A percentile compares a stretch with the other conserved stretches of the same genome.
phyloP scores from a whole-genome alignment of 2,888 invertebrate species.

The Tenodera sinensis region DNA sequence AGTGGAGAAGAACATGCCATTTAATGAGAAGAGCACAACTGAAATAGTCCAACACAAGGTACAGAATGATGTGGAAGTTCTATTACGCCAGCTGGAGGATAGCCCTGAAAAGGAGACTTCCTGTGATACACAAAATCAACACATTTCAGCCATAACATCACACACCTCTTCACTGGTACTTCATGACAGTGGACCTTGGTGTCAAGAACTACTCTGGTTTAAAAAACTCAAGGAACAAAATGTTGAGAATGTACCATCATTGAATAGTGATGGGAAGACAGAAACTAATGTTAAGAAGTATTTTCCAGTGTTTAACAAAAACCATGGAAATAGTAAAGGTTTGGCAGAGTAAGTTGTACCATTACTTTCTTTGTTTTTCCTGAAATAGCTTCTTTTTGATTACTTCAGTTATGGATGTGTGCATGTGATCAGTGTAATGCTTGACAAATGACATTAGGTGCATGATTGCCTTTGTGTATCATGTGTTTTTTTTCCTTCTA shows the following conservation, averaged over 20 bases:
- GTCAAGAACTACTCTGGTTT: background rate
- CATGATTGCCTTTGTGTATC: too few relatives aligned
- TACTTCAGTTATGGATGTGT: background rate
- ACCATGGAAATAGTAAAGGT: constrained; percentile 30
- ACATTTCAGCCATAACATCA: background rate
- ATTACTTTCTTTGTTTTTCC: background rate
- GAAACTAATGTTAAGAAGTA: constrained; percentile 39
- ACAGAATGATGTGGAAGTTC: constrained; percentile 39
- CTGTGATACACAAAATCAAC: background rate
- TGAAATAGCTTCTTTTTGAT: background rate
- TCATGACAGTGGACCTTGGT: constrained; percentile 27
- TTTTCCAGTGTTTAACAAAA: constrained; percentile 48
- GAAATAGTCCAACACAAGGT: constrained; percentile 40
- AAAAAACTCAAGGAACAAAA: background rate
- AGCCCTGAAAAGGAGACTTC: background rate
- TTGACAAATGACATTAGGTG: too few relatives aligned
- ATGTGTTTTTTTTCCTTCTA: too few relatives aligned
- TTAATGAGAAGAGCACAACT: constrained; percentile 36
- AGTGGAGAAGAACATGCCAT: constrained; percentile 31
- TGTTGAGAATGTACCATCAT: background rate
- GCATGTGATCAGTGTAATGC: too few relatives aligned
- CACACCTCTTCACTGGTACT: constrained; percentile 5
- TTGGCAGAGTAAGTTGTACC: constrained; percentile 35
- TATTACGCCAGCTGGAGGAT: constrained; percentile 43
- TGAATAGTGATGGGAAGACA: too few relatives aligned